Evolutionary conservation across 2,888 invertebrate genomes (phyloP), one percentile per base, ranked within the genome.

Genomic region (Euplagia quadripunctaria): DNA sequence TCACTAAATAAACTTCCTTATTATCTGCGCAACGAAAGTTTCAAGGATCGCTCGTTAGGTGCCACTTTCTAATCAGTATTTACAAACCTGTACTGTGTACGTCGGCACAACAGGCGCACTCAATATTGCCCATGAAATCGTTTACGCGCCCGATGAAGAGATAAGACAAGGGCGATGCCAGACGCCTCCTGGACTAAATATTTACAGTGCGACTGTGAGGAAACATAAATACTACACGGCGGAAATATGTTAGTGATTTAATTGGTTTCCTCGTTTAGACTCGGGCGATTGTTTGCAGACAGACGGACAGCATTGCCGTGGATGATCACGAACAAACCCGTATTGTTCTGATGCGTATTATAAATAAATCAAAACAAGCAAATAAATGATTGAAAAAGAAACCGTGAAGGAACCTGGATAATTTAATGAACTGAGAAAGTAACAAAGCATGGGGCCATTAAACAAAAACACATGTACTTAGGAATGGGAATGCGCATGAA

Each of bases 171-270:
- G 91, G 91, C 87, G 86, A 89, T 89, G 89, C 94, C 95, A 94
- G 94, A 94, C 93, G 91, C 93, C 88, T 89, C 88, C 88, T 86
- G 88, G 88, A 89, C 93, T 93, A 94, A 95, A 95, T 95, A 94
- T 95, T 95, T 95, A 95, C 95, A 93, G 88, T 93, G 91, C 85
- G 89, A 92, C 91, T 93, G 90, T 88, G 87, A 89, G 94, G 93
- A 93, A 94, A 94, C 93, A 93, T 94, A 95, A 95, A 95, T 94
- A 95, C 92, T 90, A 87, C 82, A 86, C 87, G 93, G 93, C 94
- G 90, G 91, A 64, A 86, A 91, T 91, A 93, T 92, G 91, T 94
- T 93, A 92, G 91, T 92, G 89, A 84, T 92, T 91, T 94, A 93
- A 95, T 95, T 94, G 93, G 93, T 92, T 92, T 92, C 92, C 92